These are phyloP conservation scores for Eumeta japonica DNA, from an alignment of 1,140 invertebrate species.

Conservation along the genomic window DNA sequence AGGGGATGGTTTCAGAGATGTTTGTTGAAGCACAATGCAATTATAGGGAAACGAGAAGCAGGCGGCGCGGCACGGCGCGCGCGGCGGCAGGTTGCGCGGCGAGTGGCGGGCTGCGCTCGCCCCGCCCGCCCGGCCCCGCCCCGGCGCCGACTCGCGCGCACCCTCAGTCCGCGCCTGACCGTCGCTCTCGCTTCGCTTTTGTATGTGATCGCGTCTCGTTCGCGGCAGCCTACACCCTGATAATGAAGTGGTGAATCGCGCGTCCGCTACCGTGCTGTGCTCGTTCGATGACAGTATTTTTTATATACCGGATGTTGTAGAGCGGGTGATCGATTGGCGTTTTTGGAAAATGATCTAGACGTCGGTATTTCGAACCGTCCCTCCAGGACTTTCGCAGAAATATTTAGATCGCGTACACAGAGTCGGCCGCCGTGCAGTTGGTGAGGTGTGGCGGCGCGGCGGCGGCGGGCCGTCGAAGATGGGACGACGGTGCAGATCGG, in stretches of 20 bases:
- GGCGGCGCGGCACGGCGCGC: constrained; percentile 10
- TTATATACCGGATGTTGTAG: not conserved
- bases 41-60: no score
- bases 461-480: not conserved
- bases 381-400: no score
- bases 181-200: constrained; percentile 40
- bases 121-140: constrained; percentile 19
- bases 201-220: constrained; percentile 31
- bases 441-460: constrained; percentile 16
- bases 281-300: not conserved
- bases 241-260: no score
- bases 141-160: constrained; percentile 18
- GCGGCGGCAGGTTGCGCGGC: constrained; percentile 6
- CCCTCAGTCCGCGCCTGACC: constrained; percentile 44
- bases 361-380: constrained; percentile 2
- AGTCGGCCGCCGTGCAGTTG: constrained; percentile 30
- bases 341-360: not conserved
- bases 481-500: not conserved
- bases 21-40: no score
- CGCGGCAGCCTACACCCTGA: constrained; percentile 10
- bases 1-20: no score
- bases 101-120: constrained; percentile 21
- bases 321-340: not conserved
- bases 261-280: no score
- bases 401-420: constrained; percentile 25